These are phyloP conservation scores for Drepanosiphum platanoidis DNA, from an alignment of 2,888 invertebrate species.

Conservation along the genomic window DNA sequence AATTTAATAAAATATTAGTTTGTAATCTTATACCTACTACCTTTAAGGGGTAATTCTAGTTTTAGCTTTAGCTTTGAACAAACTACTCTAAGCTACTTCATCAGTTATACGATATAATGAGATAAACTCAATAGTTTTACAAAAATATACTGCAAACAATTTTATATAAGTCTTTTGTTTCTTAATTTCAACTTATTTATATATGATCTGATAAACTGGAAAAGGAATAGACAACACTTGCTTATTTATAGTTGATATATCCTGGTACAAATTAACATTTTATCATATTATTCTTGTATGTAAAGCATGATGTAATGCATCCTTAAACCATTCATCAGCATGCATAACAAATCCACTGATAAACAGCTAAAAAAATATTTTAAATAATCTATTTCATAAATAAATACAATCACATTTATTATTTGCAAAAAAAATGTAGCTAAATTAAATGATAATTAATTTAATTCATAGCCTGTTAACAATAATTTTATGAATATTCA, in stretches of 20 bases:
- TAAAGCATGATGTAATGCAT: too few species aligned
- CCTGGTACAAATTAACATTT: background rate
- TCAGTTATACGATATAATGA: background rate
- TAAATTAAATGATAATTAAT: background rate
- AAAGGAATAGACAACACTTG: too few species aligned
- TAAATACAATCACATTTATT: too few species aligned
- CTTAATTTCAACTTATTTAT: background rate
- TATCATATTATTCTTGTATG: too few species aligned
- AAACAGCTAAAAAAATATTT: background rate
- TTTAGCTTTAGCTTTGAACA: constrained; percentile 25
- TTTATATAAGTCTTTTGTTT: background rate
- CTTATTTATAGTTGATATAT: background rate
- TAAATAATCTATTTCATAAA: too few species aligned
- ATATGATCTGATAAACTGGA: background rate
- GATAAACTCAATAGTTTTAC: constrained; percentile 10
- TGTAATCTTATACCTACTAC: background rate
- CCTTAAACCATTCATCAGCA: too few species aligned
- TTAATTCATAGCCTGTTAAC: background rate
- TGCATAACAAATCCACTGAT: background rate
- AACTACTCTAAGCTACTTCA: constrained; percentile 24
- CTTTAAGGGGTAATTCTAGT: background rate
- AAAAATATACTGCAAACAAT: background rate
- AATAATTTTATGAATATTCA: constrained; percentile 38
- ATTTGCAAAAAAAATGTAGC: too few species aligned
- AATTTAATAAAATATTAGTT: background rate